Base-by-base conservation (phyloP, 2,113 vertebrate genomes). In the Odontophorus gujanensis region DNA sequence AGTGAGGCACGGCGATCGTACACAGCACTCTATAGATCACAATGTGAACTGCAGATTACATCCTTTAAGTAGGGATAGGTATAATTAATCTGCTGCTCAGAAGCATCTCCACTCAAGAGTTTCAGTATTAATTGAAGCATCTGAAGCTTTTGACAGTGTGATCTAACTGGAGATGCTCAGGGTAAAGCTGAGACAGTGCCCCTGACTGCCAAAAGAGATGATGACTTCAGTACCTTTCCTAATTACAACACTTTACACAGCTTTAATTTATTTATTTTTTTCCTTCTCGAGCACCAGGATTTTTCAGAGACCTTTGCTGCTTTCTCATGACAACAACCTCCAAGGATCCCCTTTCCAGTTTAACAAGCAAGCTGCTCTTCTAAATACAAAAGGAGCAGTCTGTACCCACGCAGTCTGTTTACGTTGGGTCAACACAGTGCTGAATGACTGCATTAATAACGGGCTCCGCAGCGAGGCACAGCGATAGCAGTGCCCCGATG, bases 81-180 rank as follows among this genome's bases (percentile, higher is more conserved):
- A 30, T 53, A 78, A 38, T 30, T 16, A 2, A 58, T 8, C 67
- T 82, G 43, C 62, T 72, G 40, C 55, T 42, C 81, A 69, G 36
- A 86, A 72, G 72, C 30, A 53, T 0, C 53, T 57, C 11, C 3
- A 0, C 38, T 30, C 32, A 3, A 3, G 11, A 13, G 40, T 32
- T 71, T 26, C 65, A 30, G 13, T 17, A 67, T 9, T 22, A 85
- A 67, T 2, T 53, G 53, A 66, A 85, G 16, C n/a, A 65, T 69
- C 73, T 62, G 34, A 74, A 50, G 30, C 63, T 53, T 85, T 74
- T 87, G 86, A 79, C 66, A 84, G 34, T 11, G 38, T 55, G 28
- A 77, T 26, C 8, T 65, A 63, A 81, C 50, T 59, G 68, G 59
- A 85, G 30, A 48, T 16, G 14, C 47, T 50, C 3, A 2, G 34